Conservation (phyloP, 2,888 invertebrate genomes). For the Campaea margaritaria region DNA sequence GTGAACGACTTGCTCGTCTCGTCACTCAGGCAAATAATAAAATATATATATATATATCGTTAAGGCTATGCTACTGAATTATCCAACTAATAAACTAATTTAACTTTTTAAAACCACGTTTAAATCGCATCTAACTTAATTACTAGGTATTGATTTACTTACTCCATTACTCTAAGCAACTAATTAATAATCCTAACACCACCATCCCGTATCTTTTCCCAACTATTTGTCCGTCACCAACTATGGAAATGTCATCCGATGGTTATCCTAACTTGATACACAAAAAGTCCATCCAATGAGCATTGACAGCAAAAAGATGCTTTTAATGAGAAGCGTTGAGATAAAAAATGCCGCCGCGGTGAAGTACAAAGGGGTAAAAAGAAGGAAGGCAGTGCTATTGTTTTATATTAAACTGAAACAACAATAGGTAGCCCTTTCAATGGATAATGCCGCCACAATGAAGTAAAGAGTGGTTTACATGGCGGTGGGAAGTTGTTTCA, state of each 20-base stretch:
- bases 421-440: conserved; percentile 85
- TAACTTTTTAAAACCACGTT: no score
- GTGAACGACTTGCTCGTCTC: no score
- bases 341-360: conserved; percentile 77
- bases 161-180: background rate
- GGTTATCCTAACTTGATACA: conserved; percentile 48
- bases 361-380: conserved; percentile 78
- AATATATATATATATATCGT: no score
- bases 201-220: conserved; percentile 7
- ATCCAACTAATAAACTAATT: no score
- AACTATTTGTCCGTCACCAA: conserved; percentile 37
- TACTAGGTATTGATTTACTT: no score
- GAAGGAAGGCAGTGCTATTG: conserved; percentile 60
- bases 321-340: conserved; percentile 74
- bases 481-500: conserved; percentile 39
- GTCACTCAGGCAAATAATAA: no score
- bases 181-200: conserved; percentile 19
- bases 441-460: conserved; percentile 82
- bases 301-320: conserved; percentile 49
- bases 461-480: conserved; percentile 61
- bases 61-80: no score
- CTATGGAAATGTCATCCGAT: conserved; percentile 41
- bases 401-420: conserved; percentile 84
- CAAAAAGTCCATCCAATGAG: conserved; percentile 54
- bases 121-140: no score